These are phyloP conservation scores for Sinocyclocheilus grahami DNA, from an alignment of 2,113 vertebrate species.

Conservation along the genomic window DNA sequence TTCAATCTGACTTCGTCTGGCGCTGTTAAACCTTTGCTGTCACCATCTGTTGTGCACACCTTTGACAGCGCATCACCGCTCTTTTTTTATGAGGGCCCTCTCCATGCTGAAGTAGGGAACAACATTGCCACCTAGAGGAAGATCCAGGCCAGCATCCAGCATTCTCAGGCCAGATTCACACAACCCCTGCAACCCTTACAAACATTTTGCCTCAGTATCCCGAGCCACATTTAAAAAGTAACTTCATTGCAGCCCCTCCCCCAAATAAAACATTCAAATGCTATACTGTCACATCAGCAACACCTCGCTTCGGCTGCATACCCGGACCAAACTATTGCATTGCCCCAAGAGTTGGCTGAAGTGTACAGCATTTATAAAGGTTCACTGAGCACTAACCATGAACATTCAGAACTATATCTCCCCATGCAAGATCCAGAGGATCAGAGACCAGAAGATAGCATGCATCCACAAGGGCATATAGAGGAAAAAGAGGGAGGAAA, in stretches of 20 bases:
- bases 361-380: slow-evolving; percentile 11
- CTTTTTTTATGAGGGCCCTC: neutral
- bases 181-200: neutral
- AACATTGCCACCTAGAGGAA: slow-evolving; percentile 74
- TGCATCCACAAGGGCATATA: slow-evolving; percentile 55
- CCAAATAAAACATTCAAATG: slow-evolving; percentile 10
- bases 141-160: neutral
- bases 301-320: neutral
- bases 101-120: slow-evolving; percentile 60
- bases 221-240: neutral
- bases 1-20: slow-evolving; percentile 34
- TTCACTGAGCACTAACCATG: slow-evolving; percentile 50
- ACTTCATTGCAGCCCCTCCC: slow-evolving; percentile 11
- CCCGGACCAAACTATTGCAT: slow-evolving; percentile 20
- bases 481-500: slow-evolving; percentile 50
- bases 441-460: slow-evolving; percentile 64
- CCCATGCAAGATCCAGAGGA: slow-evolving; percentile 59
- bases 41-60: slow-evolving; percentile 50
- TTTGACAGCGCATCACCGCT: neutral
- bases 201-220: neutral
- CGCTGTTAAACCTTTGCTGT: slow-evolving; percentile 47
- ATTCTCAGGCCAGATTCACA: slow-evolving; percentile 41
- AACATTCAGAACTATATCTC: slow-evolving; percentile 68
- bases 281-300: slow-evolving; percentile 2
- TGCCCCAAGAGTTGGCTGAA: slow-evolving; percentile 4